Evolutionary conservation across 2,797 vertebrate species (phyloP).

Genomic region (Molothrus aeneus): DNA sequence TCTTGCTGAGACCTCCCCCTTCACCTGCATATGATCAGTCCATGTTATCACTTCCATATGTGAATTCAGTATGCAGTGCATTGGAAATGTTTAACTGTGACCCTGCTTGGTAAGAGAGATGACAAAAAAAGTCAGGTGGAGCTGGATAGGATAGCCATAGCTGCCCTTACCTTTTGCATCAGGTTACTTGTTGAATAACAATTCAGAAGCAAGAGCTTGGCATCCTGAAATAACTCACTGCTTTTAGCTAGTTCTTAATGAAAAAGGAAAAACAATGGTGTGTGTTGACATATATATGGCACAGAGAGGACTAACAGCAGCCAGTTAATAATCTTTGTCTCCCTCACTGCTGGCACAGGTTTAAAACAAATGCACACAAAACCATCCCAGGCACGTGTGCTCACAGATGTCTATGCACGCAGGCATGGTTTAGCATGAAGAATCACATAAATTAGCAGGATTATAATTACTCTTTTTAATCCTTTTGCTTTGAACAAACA

Average conservation of each 20-base stretch:
- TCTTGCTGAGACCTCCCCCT: not conserved
- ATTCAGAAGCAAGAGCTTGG: conserved; percentile 2
- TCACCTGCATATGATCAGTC: not conserved
- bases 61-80: not conserved
- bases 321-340: conserved; percentile 55
- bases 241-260: conserved; percentile 56
- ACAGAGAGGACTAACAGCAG: conserved; percentile 43
- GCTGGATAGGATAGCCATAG: not conserved
- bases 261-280: conserved; percentile 11
- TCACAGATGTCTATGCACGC: conserved; percentile 17
- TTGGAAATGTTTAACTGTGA: not conserved
- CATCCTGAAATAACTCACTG: conserved; percentile 6
- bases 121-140: not conserved
- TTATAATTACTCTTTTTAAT: conserved; percentile 70
- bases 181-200: conserved; percentile 32
- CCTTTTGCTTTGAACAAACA: conserved; percentile 65
- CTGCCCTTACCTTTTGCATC: not conserved
- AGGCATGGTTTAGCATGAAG: conserved; percentile 57
- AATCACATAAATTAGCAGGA: conserved; percentile 57
- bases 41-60: not conserved
- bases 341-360: conserved; percentile 40
- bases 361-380: conserved; percentile 40
- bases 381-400: conserved; percentile 22
- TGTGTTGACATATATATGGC: conserved; percentile 41
- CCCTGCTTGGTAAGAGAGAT: not conserved